Conservation (phyloP, 2,797 vertebrate genomes). For the Lerista edwardsae region DNA sequence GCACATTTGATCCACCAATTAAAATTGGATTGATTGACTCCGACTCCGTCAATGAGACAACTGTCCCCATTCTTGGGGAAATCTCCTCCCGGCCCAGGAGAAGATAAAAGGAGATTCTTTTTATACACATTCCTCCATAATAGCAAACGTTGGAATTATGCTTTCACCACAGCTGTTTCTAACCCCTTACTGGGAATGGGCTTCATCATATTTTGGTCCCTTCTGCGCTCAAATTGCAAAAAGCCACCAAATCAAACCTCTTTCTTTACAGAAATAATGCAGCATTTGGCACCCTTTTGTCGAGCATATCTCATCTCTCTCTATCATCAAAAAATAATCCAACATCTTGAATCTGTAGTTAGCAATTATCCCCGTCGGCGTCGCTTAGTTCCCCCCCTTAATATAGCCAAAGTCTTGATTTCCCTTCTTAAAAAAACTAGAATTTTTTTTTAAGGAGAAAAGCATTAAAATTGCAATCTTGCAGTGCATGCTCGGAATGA, state of each 20-base stretch:
- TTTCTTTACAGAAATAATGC: slow-evolving; percentile 73
- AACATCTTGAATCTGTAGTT: slow-evolving; percentile 72
- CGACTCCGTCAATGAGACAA: too few species aligned
- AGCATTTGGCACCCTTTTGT: slow-evolving; percentile 67
- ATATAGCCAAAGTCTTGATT: neutral
- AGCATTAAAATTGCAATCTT: neutral
- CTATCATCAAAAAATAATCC: slow-evolving; percentile 61
- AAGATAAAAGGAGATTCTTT: neutral
- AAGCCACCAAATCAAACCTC: slow-evolving; percentile 72
- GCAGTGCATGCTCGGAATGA: neutral
- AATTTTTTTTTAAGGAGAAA: neutral
- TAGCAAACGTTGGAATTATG: slow-evolving; percentile 49
- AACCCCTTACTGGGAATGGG: neutral
- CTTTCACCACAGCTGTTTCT: slow-evolving; percentile 57
- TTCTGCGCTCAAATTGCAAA: slow-evolving; percentile 57
- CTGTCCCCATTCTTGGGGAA: neutral
- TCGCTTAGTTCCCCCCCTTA: neutral
- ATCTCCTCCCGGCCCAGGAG: too few species aligned
- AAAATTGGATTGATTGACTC: too few species aligned
- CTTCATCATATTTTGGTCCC: slow-evolving; percentile 34
- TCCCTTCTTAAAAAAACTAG: neutral
- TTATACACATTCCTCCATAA: slow-evolving; percentile 3
- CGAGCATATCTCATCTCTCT: slow-evolving; percentile 46
- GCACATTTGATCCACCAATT: too few species aligned
- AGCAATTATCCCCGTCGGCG: slow-evolving; percentile 57